Evolutionary conservation across 1,140 invertebrate genomes (phyloP), one percentile per base, ranked within the genome.

Genomic region (Drosophila pseudoananassae): DNA sequence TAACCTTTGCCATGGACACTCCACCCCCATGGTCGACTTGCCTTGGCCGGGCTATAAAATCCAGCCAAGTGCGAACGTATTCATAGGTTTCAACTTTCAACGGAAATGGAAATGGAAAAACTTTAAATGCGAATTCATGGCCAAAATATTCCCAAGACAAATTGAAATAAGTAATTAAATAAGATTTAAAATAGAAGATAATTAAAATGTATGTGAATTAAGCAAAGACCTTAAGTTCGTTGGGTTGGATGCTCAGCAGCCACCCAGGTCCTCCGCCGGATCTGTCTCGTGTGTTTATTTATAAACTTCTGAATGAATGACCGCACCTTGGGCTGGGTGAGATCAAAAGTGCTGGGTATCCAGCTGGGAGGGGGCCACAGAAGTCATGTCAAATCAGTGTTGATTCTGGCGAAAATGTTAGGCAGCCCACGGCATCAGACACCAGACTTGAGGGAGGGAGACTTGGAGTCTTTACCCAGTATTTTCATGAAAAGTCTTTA

Each of bases 321-420:
- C 78, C 82, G 83, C 75, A 88, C 83, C 82, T 78, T 73, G 46
- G 76, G 43, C 40, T 43, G 71, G 38, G 7, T 27, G 27, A 68
- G 61, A 68, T 68, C 61, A 68, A 68, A 78, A 65, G 66, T 77
- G 63, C 78, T 59, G 75, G 57, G 58, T 56, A 29, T 20, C 59
- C 53, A 52, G 73, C 60, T 83, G 74, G 33, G 78, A 52, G 47
- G 59, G 57, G 70, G 78, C 78, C 71, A 83, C 83, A 78, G 88
- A 87, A 87, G 82, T 87, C 82, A 78, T 82, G 83, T 88, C 78
- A 88, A 88, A 87, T 87, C 82, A 87, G 78, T 82, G 83, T 76
- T 82, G 83, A 87, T 43, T 88, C 83, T 78, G 75, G 83, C 75
- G 82, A 87, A 85, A 85, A 88, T 82, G 78, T 43, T 82, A 76